These are phyloP conservation scores for Lithosia quadra DNA, from an alignment of 2,888 invertebrate genomes.

Conservation along the genomic window DNA sequence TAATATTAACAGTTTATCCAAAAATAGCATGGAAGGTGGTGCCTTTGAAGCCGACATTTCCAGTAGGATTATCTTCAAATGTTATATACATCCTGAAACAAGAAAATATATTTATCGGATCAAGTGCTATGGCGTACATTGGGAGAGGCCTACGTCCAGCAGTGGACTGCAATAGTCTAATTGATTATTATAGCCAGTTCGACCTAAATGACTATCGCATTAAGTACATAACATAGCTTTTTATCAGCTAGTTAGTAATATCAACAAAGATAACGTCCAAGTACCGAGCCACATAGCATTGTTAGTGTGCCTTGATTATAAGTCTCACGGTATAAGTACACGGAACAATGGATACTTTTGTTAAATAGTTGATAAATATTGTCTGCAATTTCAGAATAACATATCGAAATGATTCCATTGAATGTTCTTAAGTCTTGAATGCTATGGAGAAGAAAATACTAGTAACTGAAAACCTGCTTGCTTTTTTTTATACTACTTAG, in stretches of 20 bases:
- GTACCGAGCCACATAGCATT: neutral
- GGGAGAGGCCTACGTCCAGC: too few relatives aligned
- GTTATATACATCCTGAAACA: slow-evolving; percentile 89
- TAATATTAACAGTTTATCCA: slow-evolving; percentile 62
- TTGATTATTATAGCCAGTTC: too few relatives aligned
- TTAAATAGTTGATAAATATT: neutral
- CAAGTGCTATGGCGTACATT: too few relatives aligned
- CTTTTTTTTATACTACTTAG: too few relatives aligned
- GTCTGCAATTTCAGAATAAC: neutral
- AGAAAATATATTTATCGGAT: neutral
- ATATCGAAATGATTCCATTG: neutral
- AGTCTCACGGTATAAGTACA: neutral
- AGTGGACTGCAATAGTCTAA: too few relatives aligned
- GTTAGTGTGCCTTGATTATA: neutral
- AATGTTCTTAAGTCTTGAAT: neutral
- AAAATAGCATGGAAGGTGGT: slow-evolving; percentile 89
- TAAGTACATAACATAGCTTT: neutral
- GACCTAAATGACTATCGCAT: neutral
- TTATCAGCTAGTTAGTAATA: neutral
- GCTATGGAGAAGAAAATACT: neutral
- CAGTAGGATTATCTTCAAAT: slow-evolving; percentile 86
- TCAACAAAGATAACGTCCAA: slow-evolving; percentile 2
- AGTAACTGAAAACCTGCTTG: too few relatives aligned
- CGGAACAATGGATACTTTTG: neutral
- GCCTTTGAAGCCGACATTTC: slow-evolving; percentile 89